These are phyloP conservation scores for Noctuana brunneofusca DNA, from an alignment of 2,888 invertebrate species.

Conservation along the genomic window DNA sequence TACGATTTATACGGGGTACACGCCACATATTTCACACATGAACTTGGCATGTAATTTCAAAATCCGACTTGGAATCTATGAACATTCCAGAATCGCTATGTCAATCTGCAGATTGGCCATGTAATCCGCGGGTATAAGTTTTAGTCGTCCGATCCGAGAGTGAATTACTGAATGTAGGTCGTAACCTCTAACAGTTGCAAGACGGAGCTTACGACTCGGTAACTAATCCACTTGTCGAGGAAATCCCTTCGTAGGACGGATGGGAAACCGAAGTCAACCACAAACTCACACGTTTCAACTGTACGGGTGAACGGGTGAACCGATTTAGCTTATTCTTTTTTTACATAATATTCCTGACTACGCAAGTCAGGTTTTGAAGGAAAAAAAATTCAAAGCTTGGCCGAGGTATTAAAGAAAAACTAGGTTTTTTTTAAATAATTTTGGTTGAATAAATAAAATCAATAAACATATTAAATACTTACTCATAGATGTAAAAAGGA, in stretches of 20 bases:
- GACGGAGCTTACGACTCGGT: slow-evolving; percentile 50
- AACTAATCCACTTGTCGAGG: slow-evolving; percentile 54
- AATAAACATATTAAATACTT: too few relatives aligned
- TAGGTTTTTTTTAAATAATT: too few relatives aligned
- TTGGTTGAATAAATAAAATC: too few relatives aligned
- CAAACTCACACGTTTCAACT: slow-evolving; percentile 43
- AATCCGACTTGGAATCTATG: slow-evolving; percentile 10
- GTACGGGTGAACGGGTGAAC: slow-evolving; percentile 48
- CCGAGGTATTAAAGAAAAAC: too few relatives aligned
- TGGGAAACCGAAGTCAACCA: slow-evolving; percentile 57
- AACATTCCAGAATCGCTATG: slow-evolving; percentile 29
- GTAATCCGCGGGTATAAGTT: slow-evolving; percentile 66
- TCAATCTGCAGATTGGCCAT: slow-evolving; percentile 43
- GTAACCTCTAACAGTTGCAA: slow-evolving; percentile 42
- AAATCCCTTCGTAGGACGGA: slow-evolving; percentile 59
- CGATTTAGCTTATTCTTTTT: neutral
- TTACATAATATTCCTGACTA: too few relatives aligned
- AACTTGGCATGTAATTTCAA: slow-evolving; percentile 8
- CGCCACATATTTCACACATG: slow-evolving; percentile 15
- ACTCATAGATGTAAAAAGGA: too few relatives aligned
- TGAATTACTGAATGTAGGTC: slow-evolving; percentile 41
- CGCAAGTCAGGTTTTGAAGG: too few relatives aligned
- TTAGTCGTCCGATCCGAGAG: slow-evolving; percentile 52
- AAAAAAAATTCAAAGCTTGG: too few relatives aligned
- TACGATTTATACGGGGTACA: slow-evolving; percentile 23